Percentiles rank a stretch among this genome's conserved stretches.
Evolutionary conservation across 2,888 invertebrate genomes (phyloP).

Genomic region (Standfussiana lucernea): DNA sequence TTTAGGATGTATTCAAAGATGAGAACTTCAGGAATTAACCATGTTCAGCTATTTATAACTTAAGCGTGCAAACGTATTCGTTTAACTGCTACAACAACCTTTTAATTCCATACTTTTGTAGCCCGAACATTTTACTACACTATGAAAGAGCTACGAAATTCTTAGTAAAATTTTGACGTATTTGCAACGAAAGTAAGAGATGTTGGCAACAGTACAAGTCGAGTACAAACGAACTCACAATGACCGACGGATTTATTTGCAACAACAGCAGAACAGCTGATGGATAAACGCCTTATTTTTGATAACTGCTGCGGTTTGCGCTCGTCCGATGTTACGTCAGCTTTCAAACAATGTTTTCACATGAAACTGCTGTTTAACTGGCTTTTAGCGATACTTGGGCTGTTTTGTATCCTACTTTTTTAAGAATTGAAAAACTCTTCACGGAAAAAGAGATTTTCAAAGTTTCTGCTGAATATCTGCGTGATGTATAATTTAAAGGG

Average conservation of each 20-base stretch:
- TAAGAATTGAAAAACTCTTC: no score
- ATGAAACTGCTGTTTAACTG: constrained; percentile 21
- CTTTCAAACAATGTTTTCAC: constrained; percentile 15
- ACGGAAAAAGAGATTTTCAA: neutral
- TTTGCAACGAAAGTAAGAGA: constrained; percentile 57
- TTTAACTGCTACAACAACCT: neutral
- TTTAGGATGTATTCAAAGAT: neutral
- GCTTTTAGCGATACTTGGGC: neutral
- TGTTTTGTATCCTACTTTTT: constrained; percentile 26
- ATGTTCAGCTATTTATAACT: neutral
- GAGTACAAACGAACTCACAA: constrained; percentile 33
- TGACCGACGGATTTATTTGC: constrained; percentile 52
- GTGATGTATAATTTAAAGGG: constrained; percentile 2
- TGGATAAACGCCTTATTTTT: constrained; percentile 43
- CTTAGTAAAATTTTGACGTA: constrained; percentile 34
- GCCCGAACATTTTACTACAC: constrained; percentile 15
- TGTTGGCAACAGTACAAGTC: constrained; percentile 61
- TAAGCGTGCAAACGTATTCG: neutral
- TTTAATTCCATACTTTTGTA: constrained; percentile 6
- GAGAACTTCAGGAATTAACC: neutral
- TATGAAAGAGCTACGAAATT: constrained; percentile 24
- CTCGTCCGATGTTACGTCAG: constrained; percentile 22
- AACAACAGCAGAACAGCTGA: constrained; percentile 61
- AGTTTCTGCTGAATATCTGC: neutral
- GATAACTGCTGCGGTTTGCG: constrained; percentile 23